Percentiles rank a stretch among this genome's conserved stretches.
phyloP scores from a whole-genome alignment of 2,113 vertebrate species.

The Dipodomys merriami region DNA sequence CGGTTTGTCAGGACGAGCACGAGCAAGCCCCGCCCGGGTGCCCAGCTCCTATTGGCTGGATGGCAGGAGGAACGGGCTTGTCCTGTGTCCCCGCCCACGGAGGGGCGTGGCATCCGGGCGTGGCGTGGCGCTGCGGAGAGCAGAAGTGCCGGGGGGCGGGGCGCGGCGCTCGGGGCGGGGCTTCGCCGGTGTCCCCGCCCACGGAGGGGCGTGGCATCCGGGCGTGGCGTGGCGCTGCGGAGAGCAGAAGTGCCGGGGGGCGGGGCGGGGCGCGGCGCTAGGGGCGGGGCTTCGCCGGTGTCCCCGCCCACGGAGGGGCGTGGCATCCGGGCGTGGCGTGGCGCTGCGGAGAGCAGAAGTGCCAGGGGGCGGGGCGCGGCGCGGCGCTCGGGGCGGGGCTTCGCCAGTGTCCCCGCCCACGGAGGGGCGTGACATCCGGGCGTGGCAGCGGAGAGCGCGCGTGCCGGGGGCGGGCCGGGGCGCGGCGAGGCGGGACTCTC shows the following conservation, averaged over 20 bases:
- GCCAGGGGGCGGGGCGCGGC: not conserved
- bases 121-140: not conserved
- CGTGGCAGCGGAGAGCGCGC: not conserved
- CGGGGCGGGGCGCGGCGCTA: not conserved
- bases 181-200: accelerated
- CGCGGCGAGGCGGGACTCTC: not conserved
- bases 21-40: accelerated
- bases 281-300: not conserved
- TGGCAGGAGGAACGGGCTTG: accelerated
- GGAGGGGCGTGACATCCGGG: not conserved
- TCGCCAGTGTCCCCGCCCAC: not conserved
- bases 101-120: too few species aligned
- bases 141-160: not conserved
- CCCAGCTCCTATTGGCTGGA: accelerated
- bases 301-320: accelerated
- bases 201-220: too few species aligned
- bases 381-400: not conserved
- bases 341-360: too few species aligned
- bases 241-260: not conserved
- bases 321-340: too few species aligned
- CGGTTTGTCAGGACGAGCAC: not conserved
- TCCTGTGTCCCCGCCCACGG: too few species aligned
- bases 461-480: not conserved
- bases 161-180: not conserved
- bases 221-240: too few species aligned